These are phyloP conservation scores for Mormyrus iriodes DNA, from an alignment of 2,113 vertebrate genomes.

Conservation along the genomic window DNA sequence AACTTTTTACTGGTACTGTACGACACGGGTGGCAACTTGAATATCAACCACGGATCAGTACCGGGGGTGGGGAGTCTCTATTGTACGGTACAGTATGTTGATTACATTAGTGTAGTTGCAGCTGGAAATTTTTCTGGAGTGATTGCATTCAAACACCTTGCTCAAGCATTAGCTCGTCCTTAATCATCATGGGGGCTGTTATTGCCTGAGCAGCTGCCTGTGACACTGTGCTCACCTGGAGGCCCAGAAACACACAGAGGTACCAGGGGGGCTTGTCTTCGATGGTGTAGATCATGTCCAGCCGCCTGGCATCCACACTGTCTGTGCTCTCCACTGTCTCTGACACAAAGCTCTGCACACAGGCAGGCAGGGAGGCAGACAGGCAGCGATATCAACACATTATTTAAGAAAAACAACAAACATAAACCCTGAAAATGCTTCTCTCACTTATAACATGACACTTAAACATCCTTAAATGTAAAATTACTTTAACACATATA, in stretches of 20 bases:
- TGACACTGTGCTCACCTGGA: constrained; percentile 70
- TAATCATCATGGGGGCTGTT: neutral
- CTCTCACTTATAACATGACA: neutral
- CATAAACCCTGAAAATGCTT: neutral
- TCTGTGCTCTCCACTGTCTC: constrained; percentile 82
- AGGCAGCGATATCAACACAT: neutral
- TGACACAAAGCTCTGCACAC: constrained; percentile 76
- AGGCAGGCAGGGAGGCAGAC: neutral
- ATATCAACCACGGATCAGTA: no score
- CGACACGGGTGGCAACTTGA: neutral
- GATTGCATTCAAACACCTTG: neutral
- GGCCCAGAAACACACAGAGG: constrained; percentile 87
- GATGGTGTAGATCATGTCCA: constrained; percentile 97
- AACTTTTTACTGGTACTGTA: no score
- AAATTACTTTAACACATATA: neutral
- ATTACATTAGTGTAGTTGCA: neutral
- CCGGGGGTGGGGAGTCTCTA: no score
- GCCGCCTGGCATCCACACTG: constrained; percentile 68
- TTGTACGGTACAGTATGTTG: neutral
- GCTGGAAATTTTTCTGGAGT: neutral
- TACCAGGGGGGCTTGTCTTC: constrained; percentile 98
- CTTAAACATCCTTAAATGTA: neutral
- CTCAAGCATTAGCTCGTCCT: neutral
- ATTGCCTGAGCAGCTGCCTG: neutral
- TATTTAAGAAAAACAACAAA: neutral